Evolutionary conservation across 2,113 vertebrate genomes (phyloP).

Genomic region (Pogona vitticeps): DNA sequence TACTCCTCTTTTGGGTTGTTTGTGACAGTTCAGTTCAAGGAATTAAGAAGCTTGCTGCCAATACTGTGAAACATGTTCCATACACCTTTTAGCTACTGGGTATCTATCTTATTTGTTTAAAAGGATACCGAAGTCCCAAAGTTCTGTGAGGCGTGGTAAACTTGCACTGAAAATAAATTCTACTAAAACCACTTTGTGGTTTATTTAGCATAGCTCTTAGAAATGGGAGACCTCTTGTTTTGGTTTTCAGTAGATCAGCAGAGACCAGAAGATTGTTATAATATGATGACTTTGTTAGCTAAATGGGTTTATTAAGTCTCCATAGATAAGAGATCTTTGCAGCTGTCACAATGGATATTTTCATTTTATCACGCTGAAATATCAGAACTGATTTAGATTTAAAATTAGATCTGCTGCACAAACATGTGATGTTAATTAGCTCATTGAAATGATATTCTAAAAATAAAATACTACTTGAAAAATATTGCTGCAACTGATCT

Average conservation of each 20-base stretch:
- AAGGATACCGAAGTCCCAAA: too few relatives aligned
- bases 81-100: too few relatives aligned
- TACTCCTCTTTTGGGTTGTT: too few relatives aligned
- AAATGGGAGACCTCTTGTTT: constrained; percentile 9
- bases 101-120: too few relatives aligned
- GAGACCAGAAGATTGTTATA: neutral
- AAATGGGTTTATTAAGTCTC: constrained; percentile 35
- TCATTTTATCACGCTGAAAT: constrained; percentile 26
- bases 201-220: neutral
- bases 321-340: constrained; percentile 12
- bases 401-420: constrained; percentile 32
- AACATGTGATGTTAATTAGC: constrained; percentile 39
- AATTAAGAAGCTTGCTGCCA: too few relatives aligned
- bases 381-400: constrained; percentile 30
- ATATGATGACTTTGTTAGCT: constrained; percentile 11
- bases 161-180: neutral
- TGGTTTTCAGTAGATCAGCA: neutral
- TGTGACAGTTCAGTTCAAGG: too few relatives aligned
- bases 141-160: too few relatives aligned
- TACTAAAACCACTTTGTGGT: neutral
- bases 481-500: neutral
- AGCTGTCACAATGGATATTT: neutral
- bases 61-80: too few relatives aligned
- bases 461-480: constrained; percentile 25
- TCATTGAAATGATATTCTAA: constrained; percentile 44